These are phyloP conservation scores for Brachypodius melanocephalos DNA, from an alignment of 2,113 vertebrate species.

Conservation along the genomic window DNA sequence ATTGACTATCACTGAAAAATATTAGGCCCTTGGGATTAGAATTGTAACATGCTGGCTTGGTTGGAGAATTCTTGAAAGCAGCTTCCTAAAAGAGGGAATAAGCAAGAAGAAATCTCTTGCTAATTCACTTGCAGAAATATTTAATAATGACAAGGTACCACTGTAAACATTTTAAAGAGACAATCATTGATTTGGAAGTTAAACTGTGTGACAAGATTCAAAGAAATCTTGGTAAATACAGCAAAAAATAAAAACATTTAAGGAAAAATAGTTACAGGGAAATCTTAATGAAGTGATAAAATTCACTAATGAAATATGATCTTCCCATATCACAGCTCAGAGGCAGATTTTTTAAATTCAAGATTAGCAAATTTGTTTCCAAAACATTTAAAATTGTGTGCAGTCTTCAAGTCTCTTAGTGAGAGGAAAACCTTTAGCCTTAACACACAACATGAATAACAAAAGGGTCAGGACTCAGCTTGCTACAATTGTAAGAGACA, in stretches of 20 bases:
- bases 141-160: constrained; percentile 39
- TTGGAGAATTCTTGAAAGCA: constrained; percentile 44
- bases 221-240: constrained; percentile 4
- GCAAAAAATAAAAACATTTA: neutral
- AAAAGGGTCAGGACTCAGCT: neutral
- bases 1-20: constrained; percentile 51
- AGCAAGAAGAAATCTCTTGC: constrained; percentile 26
- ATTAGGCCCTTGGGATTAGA: constrained; percentile 41
- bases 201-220: neutral
- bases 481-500: neutral
- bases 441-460: neutral
- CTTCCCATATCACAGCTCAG: neutral
- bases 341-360: neutral
- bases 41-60: neutral
- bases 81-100: constrained; percentile 19
- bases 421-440: neutral
- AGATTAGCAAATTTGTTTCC: neutral
- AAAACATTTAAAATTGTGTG: neutral
- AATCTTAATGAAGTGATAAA: neutral
- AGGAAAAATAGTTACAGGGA: neutral
- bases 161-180: constrained; percentile 46
- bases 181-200: constrained; percentile 37
- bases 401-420: neutral
- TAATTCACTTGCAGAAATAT: constrained; percentile 55
- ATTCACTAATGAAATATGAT: neutral